Percentiles rank a stretch among this genome's conserved stretches.
These are phyloP conservation scores for Tangara arthus DNA, from an alignment of 2,797 vertebrate genomes.

Conservation along the genomic window DNA sequence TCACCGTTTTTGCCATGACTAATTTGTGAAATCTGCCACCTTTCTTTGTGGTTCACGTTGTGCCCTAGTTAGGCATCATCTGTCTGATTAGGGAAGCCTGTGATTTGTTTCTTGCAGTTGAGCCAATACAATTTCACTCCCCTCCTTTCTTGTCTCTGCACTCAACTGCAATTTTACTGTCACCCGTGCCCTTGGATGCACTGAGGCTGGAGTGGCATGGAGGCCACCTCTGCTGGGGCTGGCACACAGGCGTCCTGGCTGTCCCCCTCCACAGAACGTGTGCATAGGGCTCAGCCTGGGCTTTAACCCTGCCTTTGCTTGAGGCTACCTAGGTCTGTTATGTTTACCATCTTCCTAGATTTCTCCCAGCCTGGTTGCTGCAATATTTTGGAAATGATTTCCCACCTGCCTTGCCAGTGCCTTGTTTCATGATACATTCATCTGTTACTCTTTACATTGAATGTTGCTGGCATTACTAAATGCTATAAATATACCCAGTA, in stretches of 20 bases:
- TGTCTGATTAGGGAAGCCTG: neutral
- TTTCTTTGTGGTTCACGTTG: conserved; percentile 6
- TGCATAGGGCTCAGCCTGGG: neutral
- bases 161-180: neutral
- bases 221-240: neutral
- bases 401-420: conserved; percentile 46
- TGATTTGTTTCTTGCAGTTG: neutral
- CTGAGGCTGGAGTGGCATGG: fast-evolving
- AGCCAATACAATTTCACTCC: neutral
- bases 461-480: conserved; percentile 31
- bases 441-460: conserved; percentile 35
- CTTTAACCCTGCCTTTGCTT: neutral
- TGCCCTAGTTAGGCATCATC: conserved; percentile 23
- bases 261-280: fast-evolving
- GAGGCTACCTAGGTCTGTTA: neutral
- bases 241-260: neutral
- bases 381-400: conserved; percentile 14
- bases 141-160: neutral
- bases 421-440: conserved; percentile 4
- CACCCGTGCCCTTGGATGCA: neutral
- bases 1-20: conserved; percentile 54
- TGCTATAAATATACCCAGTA: conserved; percentile 37
- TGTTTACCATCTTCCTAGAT: neutral
- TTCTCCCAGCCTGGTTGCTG: neutral
- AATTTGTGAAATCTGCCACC: conserved; percentile 59